Evolutionary conservation across 2,888 invertebrate genomes (phyloP).

Genomic region (Drosophila hamatofila): DNA sequence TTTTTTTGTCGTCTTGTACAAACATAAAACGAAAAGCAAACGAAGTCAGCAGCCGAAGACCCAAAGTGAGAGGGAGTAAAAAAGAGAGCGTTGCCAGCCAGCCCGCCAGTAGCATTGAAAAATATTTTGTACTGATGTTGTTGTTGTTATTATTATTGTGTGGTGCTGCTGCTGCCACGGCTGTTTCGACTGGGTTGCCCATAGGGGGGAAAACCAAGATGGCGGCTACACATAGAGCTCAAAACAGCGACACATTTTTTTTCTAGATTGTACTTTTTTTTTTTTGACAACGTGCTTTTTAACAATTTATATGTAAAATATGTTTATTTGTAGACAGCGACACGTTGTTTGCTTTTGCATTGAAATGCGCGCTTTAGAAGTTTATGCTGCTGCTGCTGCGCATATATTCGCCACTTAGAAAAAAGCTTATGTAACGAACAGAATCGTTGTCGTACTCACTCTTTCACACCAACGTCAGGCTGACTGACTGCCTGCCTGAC

Average conservation of each 20-base stretch:
- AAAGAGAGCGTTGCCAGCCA: constrained; percentile 57
- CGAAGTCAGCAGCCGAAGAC: constrained; percentile 60
- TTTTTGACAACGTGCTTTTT: constrained; percentile 48
- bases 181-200: constrained; percentile 63
- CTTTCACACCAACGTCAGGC: constrained; percentile 25
- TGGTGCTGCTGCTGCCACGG: constrained; percentile 35
- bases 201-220: constrained; percentile 76
- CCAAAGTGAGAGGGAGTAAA: constrained; percentile 69
- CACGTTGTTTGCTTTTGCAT: constrained; percentile 9
- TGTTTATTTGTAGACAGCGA: not conserved
- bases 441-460: constrained; percentile 39
- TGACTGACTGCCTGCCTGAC: constrained; percentile 5
- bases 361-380: constrained; percentile 37
- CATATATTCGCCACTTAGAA: constrained; percentile 46
- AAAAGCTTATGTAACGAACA: constrained; percentile 73
- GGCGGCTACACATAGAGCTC: constrained; percentile 67
- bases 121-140: constrained; percentile 54
- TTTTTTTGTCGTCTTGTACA: constrained; percentile 62
- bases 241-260: constrained; percentile 66
- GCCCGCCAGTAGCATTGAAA: constrained; percentile 64
- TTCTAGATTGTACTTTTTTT: constrained; percentile 28
- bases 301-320: constrained; percentile 14
- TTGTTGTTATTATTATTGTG: constrained; percentile 27
- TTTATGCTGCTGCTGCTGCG: constrained; percentile 50
- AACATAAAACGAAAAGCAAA: constrained; percentile 77